These are phyloP conservation scores for Phortica variegata DNA, from an alignment of 1,140 invertebrate species.

Conservation along the genomic window DNA sequence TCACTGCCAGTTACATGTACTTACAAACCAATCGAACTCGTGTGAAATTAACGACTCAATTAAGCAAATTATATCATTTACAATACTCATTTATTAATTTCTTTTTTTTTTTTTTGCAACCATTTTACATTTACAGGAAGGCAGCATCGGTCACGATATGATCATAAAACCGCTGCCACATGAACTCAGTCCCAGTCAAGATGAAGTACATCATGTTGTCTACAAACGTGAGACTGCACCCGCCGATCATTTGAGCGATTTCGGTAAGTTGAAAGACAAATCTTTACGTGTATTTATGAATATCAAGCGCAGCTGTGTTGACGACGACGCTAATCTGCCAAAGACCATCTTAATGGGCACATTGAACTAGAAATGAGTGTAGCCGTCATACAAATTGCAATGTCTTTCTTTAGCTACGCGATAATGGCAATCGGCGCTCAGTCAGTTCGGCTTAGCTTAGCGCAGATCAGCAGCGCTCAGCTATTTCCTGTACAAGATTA, in stretches of 20 bases:
- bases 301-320: background rate
- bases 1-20: no score
- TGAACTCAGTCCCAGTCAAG: conserved; percentile 49
- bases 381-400: no score
- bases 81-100: no score
- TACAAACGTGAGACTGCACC: conserved; percentile 63
- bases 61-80: no score
- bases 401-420: conserved; percentile 6
- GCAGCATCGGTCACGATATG: conserved; percentile 83
- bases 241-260: conserved; percentile 66
- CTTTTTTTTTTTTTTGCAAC: background rate
- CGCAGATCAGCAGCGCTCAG: conserved; percentile 35
- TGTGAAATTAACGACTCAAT: no score
- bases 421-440: conserved; percentile 29
- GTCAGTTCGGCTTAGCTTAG: background rate
- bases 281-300: background rate
- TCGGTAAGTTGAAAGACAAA: conserved; percentile 61
- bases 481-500: conserved; percentile 42
- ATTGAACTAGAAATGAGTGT: conserved; percentile 35
- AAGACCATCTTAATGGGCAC: conserved; percentile 35
- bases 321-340: conserved; percentile 15
- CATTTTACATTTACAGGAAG: conserved; percentile 67
- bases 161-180: conserved; percentile 82
- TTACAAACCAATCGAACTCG: background rate
- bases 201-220: conserved; percentile 64